Percentiles rank a stretch among this genome's conserved stretches.
These are phyloP conservation scores for Gobio occitaniae DNA, from an alignment of 2,797 vertebrate species.

Conservation along the genomic window DNA sequence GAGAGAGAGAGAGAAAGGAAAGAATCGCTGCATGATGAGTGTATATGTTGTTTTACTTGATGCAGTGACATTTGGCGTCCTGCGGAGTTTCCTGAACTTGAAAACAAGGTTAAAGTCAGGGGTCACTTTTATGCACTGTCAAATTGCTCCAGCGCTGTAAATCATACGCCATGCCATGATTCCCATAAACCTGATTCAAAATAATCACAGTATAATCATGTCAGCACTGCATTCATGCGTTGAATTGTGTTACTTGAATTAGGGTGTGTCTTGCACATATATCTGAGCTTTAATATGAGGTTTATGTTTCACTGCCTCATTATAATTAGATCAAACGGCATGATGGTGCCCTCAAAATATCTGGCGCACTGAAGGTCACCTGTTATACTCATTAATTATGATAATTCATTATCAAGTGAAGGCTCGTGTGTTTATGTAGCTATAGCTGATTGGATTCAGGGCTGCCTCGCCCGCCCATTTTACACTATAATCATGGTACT, in stretches of 20 bases:
- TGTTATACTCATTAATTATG: constrained; percentile 30
- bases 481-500: background rate
- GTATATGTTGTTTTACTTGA: constrained; percentile 53
- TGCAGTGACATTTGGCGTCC: constrained; percentile 61
- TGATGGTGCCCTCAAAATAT: constrained; percentile 6
- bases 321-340: constrained; percentile 26
- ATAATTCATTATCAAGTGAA: constrained; percentile 4
- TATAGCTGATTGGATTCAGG: background rate
- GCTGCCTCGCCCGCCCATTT: constrained; percentile 9
- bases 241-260: background rate
- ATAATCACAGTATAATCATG: background rate
- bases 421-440: background rate
- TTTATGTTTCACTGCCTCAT: constrained; percentile 9
- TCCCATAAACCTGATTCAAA: background rate
- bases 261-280: constrained; percentile 2
- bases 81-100: constrained; percentile 64
- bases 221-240: constrained; percentile 1
- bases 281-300: background rate
- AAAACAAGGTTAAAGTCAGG: constrained; percentile 57
- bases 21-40: constrained; percentile 44
- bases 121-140: constrained; percentile 63
- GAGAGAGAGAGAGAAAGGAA: constrained; percentile 34
- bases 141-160: constrained; percentile 19
- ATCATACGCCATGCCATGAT: background rate
- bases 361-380: background rate